Evolutionary conservation across 2,888 invertebrate genomes (phyloP).

Genomic region (Ethmia dodecea): DNA sequence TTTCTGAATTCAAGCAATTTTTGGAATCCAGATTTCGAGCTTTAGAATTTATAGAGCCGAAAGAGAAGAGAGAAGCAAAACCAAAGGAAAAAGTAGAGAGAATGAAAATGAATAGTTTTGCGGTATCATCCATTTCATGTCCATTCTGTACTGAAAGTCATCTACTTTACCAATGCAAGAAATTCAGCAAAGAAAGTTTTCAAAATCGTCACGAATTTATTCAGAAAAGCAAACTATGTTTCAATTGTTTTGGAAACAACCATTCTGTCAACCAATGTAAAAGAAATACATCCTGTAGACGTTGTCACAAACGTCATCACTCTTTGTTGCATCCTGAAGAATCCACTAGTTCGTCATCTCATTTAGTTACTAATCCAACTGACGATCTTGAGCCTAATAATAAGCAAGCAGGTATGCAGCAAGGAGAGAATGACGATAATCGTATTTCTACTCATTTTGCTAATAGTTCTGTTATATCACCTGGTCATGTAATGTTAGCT

Average conservation of each 20-base stretch:
- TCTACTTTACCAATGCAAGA: neutral
- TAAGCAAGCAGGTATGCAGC: neutral
- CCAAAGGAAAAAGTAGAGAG: neutral
- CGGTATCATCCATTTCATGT: neutral
- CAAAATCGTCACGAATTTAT: slow-evolving; percentile 1
- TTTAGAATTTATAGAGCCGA: slow-evolving; percentile 18
- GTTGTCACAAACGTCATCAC: slow-evolving; percentile 2
- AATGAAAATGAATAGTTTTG: neutral
- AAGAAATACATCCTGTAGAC: neutral
- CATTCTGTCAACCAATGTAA: neutral
- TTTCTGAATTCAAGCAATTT: slow-evolving; percentile 17
- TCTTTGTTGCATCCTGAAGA: slow-evolving; percentile 1
- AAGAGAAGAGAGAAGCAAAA: neutral
- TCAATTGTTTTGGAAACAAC: neutral
- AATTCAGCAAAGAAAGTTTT: neutral
- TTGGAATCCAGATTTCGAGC: slow-evolving; percentile 23
- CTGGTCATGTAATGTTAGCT: slow-evolving; percentile 6
- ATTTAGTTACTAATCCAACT: neutral
- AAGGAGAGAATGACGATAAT: neutral
- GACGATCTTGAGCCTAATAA: neutral
- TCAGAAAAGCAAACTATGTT: slow-evolving; percentile 1
- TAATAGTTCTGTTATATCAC: neutral
- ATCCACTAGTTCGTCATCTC: neutral
- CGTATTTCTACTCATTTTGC: neutral
- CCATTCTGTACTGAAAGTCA: slow-evolving; percentile 4